Evolutionary conservation across 2,797 vertebrate species (phyloP).

Genomic region (Lerista edwardsae): DNA sequence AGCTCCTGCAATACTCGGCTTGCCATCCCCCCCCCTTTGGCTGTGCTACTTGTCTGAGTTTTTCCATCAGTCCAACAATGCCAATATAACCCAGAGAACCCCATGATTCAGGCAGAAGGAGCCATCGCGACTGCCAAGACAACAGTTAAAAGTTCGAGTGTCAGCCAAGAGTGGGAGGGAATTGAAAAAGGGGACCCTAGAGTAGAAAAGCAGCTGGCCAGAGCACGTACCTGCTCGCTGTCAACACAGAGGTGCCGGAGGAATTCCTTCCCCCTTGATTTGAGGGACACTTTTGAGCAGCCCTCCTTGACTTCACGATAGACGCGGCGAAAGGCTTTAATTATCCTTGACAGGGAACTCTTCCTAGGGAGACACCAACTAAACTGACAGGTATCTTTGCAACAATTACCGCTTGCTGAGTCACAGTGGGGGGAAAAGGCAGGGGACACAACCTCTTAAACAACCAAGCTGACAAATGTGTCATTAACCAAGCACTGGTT

Average conservation of each 20-base stretch:
- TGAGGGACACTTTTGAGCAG: slow-evolving; percentile 20
- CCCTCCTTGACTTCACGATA: slow-evolving; percentile 17
- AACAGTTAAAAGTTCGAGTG: background rate
- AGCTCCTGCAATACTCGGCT: too few relatives aligned
- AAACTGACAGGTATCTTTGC: slow-evolving; percentile 12
- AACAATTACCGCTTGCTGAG: slow-evolving; percentile 18
- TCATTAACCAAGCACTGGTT: slow-evolving; percentile 12
- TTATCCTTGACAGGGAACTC: slow-evolving; percentile 37
- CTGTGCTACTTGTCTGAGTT: too few relatives aligned
- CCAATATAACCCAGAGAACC: background rate
- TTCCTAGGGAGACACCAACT: background rate
- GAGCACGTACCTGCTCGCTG: background rate
- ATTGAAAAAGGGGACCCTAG: too few relatives aligned
- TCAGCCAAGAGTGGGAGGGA: background rate
- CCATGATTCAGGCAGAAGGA: background rate
- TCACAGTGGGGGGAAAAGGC: background rate
- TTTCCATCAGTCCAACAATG: background rate
- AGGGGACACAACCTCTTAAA: slow-evolving; percentile 12
- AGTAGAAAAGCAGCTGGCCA: background rate
- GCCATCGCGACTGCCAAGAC: background rate
- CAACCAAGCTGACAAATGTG: slow-evolving; percentile 31
- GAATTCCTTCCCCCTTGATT: slow-evolving; percentile 1
- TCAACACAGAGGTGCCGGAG: background rate
- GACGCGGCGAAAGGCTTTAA: slow-evolving; percentile 25
- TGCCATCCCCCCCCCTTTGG: too few relatives aligned